phyloP scores from a whole-genome alignment of 2,797 vertebrate species.

The Oophaga sylvatica region DNA sequence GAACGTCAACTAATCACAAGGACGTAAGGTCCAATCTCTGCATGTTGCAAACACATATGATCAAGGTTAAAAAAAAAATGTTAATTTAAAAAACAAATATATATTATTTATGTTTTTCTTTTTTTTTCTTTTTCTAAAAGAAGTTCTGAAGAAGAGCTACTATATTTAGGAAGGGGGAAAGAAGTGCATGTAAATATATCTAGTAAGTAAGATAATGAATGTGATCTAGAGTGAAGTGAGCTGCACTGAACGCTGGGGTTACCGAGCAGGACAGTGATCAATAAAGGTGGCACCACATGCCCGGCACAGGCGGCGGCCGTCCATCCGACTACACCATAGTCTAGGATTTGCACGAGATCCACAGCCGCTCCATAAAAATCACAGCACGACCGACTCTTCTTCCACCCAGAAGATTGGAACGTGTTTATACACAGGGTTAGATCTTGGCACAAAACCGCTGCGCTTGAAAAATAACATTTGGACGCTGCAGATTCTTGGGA shows the following conservation, averaged over 20 bases:
- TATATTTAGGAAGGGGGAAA: constrained; percentile 6
- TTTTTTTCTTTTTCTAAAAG: background rate
- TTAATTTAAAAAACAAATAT: background rate
- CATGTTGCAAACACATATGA: background rate
- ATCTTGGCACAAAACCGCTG: constrained; percentile 38
- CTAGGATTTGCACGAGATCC: background rate
- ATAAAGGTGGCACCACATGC: background rate
- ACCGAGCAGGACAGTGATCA: constrained; percentile 1
- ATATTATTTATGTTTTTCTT: background rate
- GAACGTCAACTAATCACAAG: background rate
- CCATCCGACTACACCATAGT: background rate
- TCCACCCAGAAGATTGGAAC: constrained; percentile 27
- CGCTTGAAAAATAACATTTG: constrained; percentile 43
- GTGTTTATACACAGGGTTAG: constrained; percentile 42
- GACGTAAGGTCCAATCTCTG: background rate
- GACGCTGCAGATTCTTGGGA: constrained; percentile 34
- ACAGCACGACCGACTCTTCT: constrained; percentile 22
- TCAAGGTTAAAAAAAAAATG: background rate
- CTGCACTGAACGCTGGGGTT: background rate
- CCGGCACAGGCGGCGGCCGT: background rate
- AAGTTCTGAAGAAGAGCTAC: constrained; percentile 23
- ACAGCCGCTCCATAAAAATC: background rate
- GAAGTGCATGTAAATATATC: constrained; percentile 12
- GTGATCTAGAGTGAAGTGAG: background rate
- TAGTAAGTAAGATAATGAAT: background rate